These are phyloP conservation scores for Danionella dracula DNA, from an alignment of 2,797 vertebrate species.

Conservation along the genomic window DNA sequence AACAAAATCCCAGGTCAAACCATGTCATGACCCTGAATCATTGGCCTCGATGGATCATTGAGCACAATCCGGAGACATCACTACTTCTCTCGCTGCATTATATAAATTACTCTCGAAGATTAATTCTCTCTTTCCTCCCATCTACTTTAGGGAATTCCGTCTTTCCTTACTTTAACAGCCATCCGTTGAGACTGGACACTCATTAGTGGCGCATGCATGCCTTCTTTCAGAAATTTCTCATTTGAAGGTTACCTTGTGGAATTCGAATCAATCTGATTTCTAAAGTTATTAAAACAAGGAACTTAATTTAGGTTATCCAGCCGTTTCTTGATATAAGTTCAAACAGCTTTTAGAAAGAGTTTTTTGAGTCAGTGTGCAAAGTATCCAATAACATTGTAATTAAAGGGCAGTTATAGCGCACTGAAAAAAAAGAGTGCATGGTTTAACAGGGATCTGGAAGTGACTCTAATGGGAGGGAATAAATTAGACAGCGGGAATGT, in stretches of 20 bases:
- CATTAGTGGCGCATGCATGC: constrained; percentile 18
- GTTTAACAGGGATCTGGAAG: background rate
- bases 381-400: constrained; percentile 5
- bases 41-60: constrained; percentile 49
- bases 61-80: constrained; percentile 33
- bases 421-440: background rate
- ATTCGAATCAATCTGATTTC: constrained; percentile 17
- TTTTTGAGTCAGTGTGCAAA: background rate
- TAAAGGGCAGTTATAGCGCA: constrained; percentile 1
- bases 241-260: constrained; percentile 13
- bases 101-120: constrained; percentile 19
- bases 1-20: constrained; percentile 58
- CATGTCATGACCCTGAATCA: constrained; percentile 41
- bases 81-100: background rate
- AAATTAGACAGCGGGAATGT: background rate
- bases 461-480: background rate
- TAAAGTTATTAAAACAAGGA: constrained; percentile 28
- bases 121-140: background rate
- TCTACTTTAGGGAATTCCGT: constrained; percentile 1
- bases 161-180: constrained; percentile 11
- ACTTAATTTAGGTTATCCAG: constrained; percentile 28
- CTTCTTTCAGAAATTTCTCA: constrained; percentile 15
- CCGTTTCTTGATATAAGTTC: background rate
- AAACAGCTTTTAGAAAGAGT: constrained; percentile 3
- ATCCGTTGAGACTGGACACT: constrained; percentile 1